Evolutionary conservation across 2,888 invertebrate species (phyloP), one percentile per base, ranked within the genome.

Genomic region (Carpatolechia fugitivella): DNA sequence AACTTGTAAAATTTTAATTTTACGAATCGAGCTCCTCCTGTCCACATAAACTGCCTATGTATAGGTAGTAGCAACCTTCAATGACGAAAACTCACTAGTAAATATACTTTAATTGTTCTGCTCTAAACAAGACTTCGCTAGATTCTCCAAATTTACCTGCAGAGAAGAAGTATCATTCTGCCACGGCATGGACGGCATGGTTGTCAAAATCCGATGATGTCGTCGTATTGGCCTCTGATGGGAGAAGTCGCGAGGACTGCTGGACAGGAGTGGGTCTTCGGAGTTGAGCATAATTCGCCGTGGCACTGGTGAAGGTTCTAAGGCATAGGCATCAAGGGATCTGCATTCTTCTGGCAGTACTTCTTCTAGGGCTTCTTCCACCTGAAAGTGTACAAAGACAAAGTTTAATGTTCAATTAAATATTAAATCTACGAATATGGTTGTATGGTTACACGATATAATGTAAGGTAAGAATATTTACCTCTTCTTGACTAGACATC

Each of bases 211-310:
- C 41, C 86, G 80, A 60, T 78, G 76, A 41, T 80, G 79, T 44
- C 85, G 80, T 50, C 85, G 78, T 44, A 79, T 64, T 36, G 79
- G 78, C 51, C 86, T 67, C 63, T 87, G 89, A 56, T 89, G 78
- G 5, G 89, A 91, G 70, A 96, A 96, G 73, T 96, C 96, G 59
- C 96, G 94, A 0, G 96, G 96, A 64, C 94, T 96, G 57, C 96
- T 96, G 0, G 96, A 96, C 14, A 97, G 79, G 3, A 96, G 80
- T 0, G 96, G 96, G 77, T 96, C 96, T 70, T 96, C 96, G 0
- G 96, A 96, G 74, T 96, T 96, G 10, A 96, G 93, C 95, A 96
- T 95, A 92, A 96, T 96, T 69, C 96, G 94, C 3, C 94, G 94
- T 61, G 96, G 94, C 7, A 95, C 85, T 4, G 94, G 93, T 0